These are phyloP conservation scores for Acanthosoma haemorrhoidale DNA, from an alignment of 2,888 invertebrate species.

Conservation along the genomic window DNA sequence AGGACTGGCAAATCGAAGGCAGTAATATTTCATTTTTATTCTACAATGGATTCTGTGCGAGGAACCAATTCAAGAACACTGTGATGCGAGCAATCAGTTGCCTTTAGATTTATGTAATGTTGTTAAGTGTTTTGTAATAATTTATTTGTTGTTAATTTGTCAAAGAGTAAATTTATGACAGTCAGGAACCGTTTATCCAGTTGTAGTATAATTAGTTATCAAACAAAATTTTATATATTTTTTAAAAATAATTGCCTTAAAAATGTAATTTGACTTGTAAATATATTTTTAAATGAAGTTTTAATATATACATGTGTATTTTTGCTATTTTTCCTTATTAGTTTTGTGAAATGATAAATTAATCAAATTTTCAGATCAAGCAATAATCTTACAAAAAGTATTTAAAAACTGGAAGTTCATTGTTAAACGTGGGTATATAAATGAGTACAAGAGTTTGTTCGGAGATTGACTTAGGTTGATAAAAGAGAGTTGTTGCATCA, in stretches of 20 bases:
- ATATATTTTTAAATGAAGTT: constrained; percentile 12
- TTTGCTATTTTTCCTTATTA: too few species aligned
- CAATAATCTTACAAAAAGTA: too few species aligned
- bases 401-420: too few species aligned
- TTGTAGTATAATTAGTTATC: constrained; percentile 7
- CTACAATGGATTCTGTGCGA: too few species aligned
- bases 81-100: neutral
- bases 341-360: too few species aligned
- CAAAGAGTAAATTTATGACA: constrained; percentile 1
- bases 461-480: too few species aligned
- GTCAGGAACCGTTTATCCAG: neutral
- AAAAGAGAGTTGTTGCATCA: too few species aligned
- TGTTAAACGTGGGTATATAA: too few species aligned
- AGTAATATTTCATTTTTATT: too few species aligned
- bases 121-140: constrained; percentile 14
- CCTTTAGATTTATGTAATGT: constrained; percentile 7
- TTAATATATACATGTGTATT: neutral
- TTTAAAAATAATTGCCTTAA: neutral
- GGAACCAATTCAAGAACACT: neutral
- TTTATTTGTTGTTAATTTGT: constrained; percentile 4
- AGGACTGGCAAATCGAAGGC: neutral
- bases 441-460: too few species aligned
- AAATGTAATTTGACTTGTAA: constrained; percentile 7
- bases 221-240: constrained; percentile 2
- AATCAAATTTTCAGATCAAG: too few species aligned